Percentiles rank a stretch among this genome's conserved stretches.
phyloP scores from a whole-genome alignment of 2,888 invertebrate species.

The Drosophila fungiperda region DNA sequence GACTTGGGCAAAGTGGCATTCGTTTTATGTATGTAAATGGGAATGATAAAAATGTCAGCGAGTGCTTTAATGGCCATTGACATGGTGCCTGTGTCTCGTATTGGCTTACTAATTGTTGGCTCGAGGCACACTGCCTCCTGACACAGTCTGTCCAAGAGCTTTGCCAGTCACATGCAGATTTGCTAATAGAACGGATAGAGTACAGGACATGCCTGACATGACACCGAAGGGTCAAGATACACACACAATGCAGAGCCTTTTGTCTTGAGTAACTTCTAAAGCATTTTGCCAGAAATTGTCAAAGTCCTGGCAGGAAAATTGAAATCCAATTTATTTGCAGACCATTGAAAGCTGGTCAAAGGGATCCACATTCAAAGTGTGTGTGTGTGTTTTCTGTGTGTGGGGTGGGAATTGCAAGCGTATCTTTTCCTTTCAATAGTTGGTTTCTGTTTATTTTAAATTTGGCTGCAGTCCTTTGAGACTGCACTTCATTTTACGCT shows the following conservation, averaged over 20 bases:
- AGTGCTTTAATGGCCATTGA: constrained; percentile 45
- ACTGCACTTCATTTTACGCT: constrained; percentile 66
- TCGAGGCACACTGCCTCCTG: constrained; percentile 5
- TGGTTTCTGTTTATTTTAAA: constrained; percentile 47
- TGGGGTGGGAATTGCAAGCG: constrained; percentile 5
- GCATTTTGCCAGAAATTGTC: constrained; percentile 47
- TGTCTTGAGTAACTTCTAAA: constrained; percentile 51
- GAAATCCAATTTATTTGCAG: constrained; percentile 73
- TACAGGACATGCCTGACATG: constrained; percentile 10
- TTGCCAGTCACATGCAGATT: constrained; percentile 18
- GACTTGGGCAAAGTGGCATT: constrained; percentile 40
- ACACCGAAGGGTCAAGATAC: neutral
- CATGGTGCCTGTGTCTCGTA: constrained; percentile 50
- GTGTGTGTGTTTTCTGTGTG: constrained; percentile 14
- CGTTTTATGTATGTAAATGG: constrained; percentile 62
- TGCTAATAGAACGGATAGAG: constrained; percentile 12
- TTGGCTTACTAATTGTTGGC: constrained; percentile 65
- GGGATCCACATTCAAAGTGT: constrained; percentile 44
- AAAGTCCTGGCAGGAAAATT: constrained; percentile 45
- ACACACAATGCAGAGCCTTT: constrained; percentile 8
- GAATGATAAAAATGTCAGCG: constrained; percentile 14
- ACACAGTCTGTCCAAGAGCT: constrained; percentile 4
- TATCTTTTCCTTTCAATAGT: constrained; percentile 23
- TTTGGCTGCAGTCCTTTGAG: constrained; percentile 52
- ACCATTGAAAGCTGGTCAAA: constrained; percentile 61